phyloP scores from a whole-genome alignment of 2,888 invertebrate species.

The Mesorhabditis belari region DNA sequence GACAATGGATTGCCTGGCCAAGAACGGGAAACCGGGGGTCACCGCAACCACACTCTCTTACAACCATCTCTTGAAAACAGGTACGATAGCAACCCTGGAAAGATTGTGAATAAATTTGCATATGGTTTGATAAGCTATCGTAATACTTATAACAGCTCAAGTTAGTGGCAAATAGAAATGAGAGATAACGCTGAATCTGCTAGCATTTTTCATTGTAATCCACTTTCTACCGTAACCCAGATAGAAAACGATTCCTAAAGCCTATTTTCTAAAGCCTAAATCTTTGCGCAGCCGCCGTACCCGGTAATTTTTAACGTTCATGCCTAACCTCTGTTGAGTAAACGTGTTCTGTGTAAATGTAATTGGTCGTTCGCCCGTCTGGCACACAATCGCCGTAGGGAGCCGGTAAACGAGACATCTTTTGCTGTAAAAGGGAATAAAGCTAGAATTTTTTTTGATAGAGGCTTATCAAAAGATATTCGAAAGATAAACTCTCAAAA shows the following conservation, averaged over 20 bases:
- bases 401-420: slow-evolving; percentile 43
- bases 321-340: slow-evolving; percentile 44
- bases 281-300: no score
- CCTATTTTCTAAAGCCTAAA: no score
- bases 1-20: slow-evolving; percentile 33
- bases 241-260: neutral
- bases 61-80: slow-evolving; percentile 46
- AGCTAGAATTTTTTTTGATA: slow-evolving; percentile 1
- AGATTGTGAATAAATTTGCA: neutral
- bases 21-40: slow-evolving; percentile 49
- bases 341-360: slow-evolving; percentile 42
- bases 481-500: no score
- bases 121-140: slow-evolving; percentile 7
- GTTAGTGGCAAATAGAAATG: no score
- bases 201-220: no score
- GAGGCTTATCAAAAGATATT: no score
- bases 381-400: slow-evolving; percentile 50
- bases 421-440: slow-evolving; percentile 17
- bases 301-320: no score
- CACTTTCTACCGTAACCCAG: no score
- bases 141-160: no score
- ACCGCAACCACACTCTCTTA: slow-evolving; percentile 44
- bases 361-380: slow-evolving; percentile 29
- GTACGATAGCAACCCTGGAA: slow-evolving; percentile 48
- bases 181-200: no score